phyloP scores from a whole-genome alignment of 2,797 vertebrate genomes.

The Ptychobarbus kaznakovi region DNA sequence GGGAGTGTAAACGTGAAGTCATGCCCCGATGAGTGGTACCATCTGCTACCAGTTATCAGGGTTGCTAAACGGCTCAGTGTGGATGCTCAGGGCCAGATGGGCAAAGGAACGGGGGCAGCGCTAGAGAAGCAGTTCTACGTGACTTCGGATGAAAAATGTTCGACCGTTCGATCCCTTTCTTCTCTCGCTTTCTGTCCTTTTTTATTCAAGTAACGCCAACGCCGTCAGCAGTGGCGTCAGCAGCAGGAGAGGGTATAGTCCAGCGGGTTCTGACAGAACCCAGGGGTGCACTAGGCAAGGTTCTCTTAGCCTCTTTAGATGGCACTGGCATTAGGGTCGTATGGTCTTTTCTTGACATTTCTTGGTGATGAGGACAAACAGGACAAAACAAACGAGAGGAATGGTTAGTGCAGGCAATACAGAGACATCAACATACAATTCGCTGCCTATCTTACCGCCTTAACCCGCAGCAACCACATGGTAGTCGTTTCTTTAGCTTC shows the following conservation, averaged over 20 bases:
- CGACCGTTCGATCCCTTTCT: slow-evolving; percentile 40
- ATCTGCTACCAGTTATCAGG: slow-evolving; percentile 34
- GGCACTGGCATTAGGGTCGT: slow-evolving; percentile 84
- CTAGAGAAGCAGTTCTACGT: slow-evolving; percentile 51
- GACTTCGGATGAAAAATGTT: slow-evolving; percentile 59
- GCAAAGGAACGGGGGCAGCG: slow-evolving; percentile 28
- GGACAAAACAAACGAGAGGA: slow-evolving; percentile 65
- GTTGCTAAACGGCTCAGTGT: slow-evolving; percentile 23
- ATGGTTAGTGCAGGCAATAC: slow-evolving; percentile 60
- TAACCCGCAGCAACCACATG: slow-evolving; percentile 52
- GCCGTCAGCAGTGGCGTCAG: slow-evolving; percentile 48
- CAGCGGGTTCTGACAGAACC: slow-evolving; percentile 60
- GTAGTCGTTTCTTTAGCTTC: no score
- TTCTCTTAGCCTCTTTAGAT: slow-evolving; percentile 77
- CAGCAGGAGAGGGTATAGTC: slow-evolving; percentile 68
- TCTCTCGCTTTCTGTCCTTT: slow-evolving; percentile 60
- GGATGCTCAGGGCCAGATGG: background rate
- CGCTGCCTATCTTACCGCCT: slow-evolving; percentile 48
- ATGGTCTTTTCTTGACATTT: slow-evolving; percentile 92
- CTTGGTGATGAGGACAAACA: slow-evolving; percentile 72
- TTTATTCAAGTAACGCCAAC: slow-evolving; percentile 66
- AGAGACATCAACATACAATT: slow-evolving; percentile 51
- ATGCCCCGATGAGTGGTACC: slow-evolving; percentile 40
- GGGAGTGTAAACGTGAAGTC: slow-evolving; percentile 48
- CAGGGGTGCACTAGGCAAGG: slow-evolving; percentile 71